Conservation (phyloP, 2,113 vertebrate species). For the Phainopepla nitens region DNA sequence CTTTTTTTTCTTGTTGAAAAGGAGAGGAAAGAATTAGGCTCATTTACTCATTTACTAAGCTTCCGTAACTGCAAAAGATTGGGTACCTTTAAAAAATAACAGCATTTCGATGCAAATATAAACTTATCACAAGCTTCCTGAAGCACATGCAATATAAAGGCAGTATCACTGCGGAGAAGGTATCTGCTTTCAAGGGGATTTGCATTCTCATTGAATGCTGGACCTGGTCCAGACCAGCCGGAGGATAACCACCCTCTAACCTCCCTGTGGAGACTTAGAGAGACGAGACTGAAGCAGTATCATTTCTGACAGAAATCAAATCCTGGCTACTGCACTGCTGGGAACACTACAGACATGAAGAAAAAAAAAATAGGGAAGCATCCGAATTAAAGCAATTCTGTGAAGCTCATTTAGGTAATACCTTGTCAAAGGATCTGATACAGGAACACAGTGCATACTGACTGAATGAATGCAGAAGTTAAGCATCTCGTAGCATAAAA, state of each 20-base stretch:
- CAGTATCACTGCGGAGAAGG: constrained; percentile 3
- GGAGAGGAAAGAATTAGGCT: neutral
- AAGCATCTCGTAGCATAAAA: neutral
- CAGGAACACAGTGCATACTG: neutral
- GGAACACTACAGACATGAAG: constrained; percentile 41
- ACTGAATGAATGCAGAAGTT: neutral
- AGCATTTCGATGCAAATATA: neutral
- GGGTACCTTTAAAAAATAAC: neutral
- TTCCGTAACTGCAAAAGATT: neutral
- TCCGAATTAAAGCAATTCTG: constrained; percentile 26
- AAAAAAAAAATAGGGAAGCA: neutral
- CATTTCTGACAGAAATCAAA: constrained; percentile 71
- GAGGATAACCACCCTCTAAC: constrained; percentile 56
- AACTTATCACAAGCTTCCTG: constrained; percentile 16
- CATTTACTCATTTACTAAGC: neutral
- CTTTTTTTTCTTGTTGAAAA: neutral
- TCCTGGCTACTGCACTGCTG: constrained; percentile 53
- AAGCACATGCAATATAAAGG: neutral
- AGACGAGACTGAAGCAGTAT: constrained; percentile 59
- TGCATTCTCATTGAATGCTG: constrained; percentile 62
- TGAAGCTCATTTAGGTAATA: constrained; percentile 3
- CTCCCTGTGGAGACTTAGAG: constrained; percentile 44
- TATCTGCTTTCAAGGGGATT: constrained; percentile 63
- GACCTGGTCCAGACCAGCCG: constrained; percentile 49
- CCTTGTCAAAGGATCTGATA: neutral